Percentiles rank a stretch among this genome's conserved stretches.
Evolutionary conservation across 2,888 invertebrate species (phyloP).

Genomic region (Capitulum mitella): DNA sequence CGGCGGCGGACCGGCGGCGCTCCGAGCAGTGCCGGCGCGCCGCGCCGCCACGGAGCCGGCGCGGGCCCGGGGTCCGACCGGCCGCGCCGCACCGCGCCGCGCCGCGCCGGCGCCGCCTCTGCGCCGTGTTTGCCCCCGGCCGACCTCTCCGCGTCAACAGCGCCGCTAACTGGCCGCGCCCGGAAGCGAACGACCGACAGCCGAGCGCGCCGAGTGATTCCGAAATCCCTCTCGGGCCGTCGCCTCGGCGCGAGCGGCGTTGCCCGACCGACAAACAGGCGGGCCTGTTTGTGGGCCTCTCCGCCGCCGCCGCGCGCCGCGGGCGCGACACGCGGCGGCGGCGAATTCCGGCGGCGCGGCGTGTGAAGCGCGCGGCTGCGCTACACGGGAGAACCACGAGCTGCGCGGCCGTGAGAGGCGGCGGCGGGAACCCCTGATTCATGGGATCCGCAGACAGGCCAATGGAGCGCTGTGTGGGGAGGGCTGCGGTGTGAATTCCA

Average conservation of each 20-base stretch:
- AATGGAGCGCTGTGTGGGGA: no score
- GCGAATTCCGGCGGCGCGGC: neutral
- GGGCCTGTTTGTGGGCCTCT: neutral
- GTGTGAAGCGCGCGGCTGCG: neutral
- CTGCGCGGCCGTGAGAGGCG: neutral
- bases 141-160: neutral
- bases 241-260: neutral
- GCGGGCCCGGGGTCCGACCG: neutral
- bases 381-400: neutral
- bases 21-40: neutral
- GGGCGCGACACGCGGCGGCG: neutral
- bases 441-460: neutral
- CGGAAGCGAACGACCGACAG: neutral
- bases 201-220: neutral
- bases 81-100: neutral
- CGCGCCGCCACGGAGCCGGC: neutral
- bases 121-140: conserved; percentile 9
- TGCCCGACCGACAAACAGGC: neutral
- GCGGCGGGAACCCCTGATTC: neutral
- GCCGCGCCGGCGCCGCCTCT: neutral
- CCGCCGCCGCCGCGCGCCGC: neutral
- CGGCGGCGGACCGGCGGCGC: neutral
- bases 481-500: no score
- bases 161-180: neutral
- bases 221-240: neutral